Base-by-base conservation (phyloP, 2,113 vertebrate genomes). In the Gymnobelideus leadbeateri region DNA sequence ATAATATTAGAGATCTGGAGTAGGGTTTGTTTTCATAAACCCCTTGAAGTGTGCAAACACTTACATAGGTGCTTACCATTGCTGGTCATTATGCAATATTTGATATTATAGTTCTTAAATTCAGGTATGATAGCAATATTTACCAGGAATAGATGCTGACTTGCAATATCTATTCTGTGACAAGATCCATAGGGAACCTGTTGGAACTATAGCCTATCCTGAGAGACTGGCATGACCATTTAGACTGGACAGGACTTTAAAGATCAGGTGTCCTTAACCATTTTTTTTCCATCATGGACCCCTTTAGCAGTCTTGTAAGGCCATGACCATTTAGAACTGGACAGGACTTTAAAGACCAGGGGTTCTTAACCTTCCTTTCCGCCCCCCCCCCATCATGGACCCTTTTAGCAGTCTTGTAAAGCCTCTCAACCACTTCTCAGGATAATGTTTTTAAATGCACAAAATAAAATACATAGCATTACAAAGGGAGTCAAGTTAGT, bases 31-130 rank as follows among this genome's bases (percentile, higher is more conserved):
- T 24, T 47, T 31, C 90, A 24, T 68, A 0, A 5, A 57, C 24
- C 77, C 50, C 25, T 11, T 4, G 7, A 11, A 89, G 21, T 8
- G 0, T n/a, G 25, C 7, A 47, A 46, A 21, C 8, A 16, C 19
- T 37, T 1, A 0, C 0, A 0, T 0, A 2, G 43, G 4, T 8
- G 6, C 68, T 84, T 43, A 43, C n/a, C 43, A 23, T 37, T 68
- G 19, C 91, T 1, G 6, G n/a, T 43, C 55, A 54, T 8, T 3
- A 6, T 2, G 8, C 1, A 3, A 10, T 16, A 50, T 89, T 9
- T 5, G 8, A 89, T 50, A 19, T 24, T 12, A 54, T 10, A 43
- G 24, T 19, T n/a, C 3, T 47, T 3, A 8, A 14, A 21, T 49
- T 49, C 46, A 77, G 61, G 31, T n/a, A n/a, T n/a, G 12, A 77